phyloP scores from a whole-genome alignment of 2,888 invertebrate species.

The Odontomyia ornata region DNA sequence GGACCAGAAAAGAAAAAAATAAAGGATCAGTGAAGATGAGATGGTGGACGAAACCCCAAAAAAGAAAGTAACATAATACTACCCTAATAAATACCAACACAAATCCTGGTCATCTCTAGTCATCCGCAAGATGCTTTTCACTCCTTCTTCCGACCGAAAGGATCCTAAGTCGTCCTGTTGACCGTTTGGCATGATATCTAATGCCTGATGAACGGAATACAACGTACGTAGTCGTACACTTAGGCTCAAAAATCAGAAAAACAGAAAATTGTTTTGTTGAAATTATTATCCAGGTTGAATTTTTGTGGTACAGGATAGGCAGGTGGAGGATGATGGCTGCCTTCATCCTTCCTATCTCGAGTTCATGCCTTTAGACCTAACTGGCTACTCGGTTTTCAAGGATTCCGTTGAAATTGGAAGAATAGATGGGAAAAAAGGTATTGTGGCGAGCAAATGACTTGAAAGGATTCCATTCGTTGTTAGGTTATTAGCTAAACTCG shows the following conservation, averaged over 20 bases:
- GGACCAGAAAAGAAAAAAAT: neutral
- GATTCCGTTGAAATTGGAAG: slow-evolving; percentile 7
- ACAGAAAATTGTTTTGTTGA: slow-evolving; percentile 7
- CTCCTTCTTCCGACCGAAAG: neutral
- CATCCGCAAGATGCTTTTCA: neutral
- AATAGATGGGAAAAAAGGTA: neutral
- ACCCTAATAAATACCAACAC: slow-evolving; percentile 37
- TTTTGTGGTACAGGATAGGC: neutral
- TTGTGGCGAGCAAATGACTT: neutral
- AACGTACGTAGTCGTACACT: too few species aligned
- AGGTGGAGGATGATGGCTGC: neutral
- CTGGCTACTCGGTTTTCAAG: neutral
- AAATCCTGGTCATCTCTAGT: slow-evolving; percentile 18
- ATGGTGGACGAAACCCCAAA: neutral
- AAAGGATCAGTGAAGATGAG: slow-evolving; percentile 2
- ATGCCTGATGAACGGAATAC: neutral
- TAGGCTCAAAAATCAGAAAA: slow-evolving; percentile 4
- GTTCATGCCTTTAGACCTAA: too few species aligned
- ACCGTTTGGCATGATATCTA: neutral
- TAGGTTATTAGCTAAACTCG: neutral
- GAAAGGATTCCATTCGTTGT: slow-evolving; percentile 7
- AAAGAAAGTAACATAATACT: too few species aligned
- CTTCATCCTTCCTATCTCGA: too few species aligned
- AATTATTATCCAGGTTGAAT: slow-evolving; percentile 23
- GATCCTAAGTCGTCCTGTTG: neutral